Base-by-base conservation (phyloP, 2,113 vertebrate species). In the Fregata magnificens region DNA sequence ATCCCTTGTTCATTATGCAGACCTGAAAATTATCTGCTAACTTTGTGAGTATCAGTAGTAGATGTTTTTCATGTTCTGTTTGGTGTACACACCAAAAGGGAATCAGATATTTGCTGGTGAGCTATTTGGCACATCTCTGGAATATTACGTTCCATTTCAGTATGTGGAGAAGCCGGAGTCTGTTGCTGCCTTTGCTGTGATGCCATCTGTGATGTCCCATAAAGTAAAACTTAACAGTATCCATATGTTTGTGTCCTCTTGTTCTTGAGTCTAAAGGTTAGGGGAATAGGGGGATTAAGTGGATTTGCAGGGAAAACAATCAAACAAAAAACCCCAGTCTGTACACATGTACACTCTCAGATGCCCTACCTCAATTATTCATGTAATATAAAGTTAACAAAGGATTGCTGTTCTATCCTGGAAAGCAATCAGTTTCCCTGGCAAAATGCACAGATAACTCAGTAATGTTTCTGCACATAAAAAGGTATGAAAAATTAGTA, bases 101-200 rank as follows among this genome's bases (percentile, higher is more conserved):
- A 38, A 36, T 26, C 15, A 28, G 28, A 5, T 61, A n/a, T 47
- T 66, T 82, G 11, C 17, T 31, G 13, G 4, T 52, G 16, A 62
- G 36, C n/a, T 70, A 9, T 76, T 70, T 66, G 32, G 21, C 36
- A 58, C 11, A 20, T 20, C 10, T 77, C 72, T 91, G 32, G 16
- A 76, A 81, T 34, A 26, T 7, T 36, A 9, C 10, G 5, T 63
- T 76, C 9, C 5, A 0, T 86, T 79, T 71, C 26, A 40, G 24
- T 19, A 45, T 21, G 18, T 11, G 25, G n/a, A 91, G 42, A 90
- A 74, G 22, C 0, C 0, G 8, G 6, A 70, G 3, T 38, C 16
- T 52, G 7, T 36, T 16, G 4, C 3, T 67, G 26, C 24, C 21
- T 70, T 82, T 55, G 26, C 25, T 81, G 25, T 50, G 56, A 15